Base-by-base conservation (phyloP, 2,113 vertebrate genomes). In the Forbesichthys agassizii region DNA sequence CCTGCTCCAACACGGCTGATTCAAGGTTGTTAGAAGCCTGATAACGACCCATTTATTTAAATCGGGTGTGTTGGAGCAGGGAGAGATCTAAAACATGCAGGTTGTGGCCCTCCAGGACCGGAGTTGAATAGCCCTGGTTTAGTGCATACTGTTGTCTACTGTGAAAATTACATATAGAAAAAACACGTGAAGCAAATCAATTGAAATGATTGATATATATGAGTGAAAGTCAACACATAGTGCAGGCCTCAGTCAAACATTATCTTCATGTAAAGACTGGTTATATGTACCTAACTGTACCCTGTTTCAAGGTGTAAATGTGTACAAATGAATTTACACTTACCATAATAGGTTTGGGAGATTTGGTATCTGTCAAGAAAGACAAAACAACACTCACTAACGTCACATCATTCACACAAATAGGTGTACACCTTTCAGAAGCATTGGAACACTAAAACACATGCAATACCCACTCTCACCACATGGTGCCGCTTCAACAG, bases 291-390 rank as follows among this genome's bases (percentile, higher is more conserved):
- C 27, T 27, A 27, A 27, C 27, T 27, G 27, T 27, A 27, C 27
- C 27, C 2, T 27, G 2, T 27, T 27, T 27, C 27, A 27, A 27
- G 27, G 27, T 27, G 27, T 27, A 27, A 27, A 27, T 27, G 27
- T 27, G 27, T 27, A 27, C 27, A 46, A 57, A 46, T 0, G 0
- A 54, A 11, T 53, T 10, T 53, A 27, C 0, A 11, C 42, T 42
- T 68, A 91, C 90, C 86, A 78, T 82, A 61, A 88, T 85, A 80
- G 81, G 88, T 84, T 48, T 79, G 5, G 73, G 75, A 71, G 84
- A 87, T 56, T 81, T 90, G 8, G 49, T 0, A 71, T 87, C 90
- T 90, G 80, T 49, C 1, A 62, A 62, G 71, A 11, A 11, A 76
- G 10, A 72, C 1, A 20, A 11, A 3, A 13, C 49, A 51, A 12